Percentiles rank a stretch among this genome's conserved stretches.
Conservation (phyloP, 2,888 invertebrate species). For the Standfussiana lucernea region DNA sequence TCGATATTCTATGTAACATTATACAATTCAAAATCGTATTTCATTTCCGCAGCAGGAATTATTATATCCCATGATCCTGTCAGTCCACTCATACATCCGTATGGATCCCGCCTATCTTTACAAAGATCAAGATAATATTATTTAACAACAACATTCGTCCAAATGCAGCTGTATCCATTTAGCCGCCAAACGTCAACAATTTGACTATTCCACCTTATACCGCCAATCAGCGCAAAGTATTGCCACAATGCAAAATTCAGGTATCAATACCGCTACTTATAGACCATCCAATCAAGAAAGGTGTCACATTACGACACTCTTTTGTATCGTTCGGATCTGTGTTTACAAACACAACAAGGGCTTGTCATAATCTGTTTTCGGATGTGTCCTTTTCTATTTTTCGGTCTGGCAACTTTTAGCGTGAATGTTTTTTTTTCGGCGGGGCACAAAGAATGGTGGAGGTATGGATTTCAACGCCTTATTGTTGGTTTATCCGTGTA, state of each 20-base stretch:
- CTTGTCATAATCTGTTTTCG: slow-evolving; percentile 90
- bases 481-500: slow-evolving; percentile 86
- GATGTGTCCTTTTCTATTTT: slow-evolving; percentile 86
- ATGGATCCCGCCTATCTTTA: slow-evolving; percentile 51
- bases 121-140: slow-evolving; percentile 74
- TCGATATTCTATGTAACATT: not conserved
- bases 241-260: slow-evolving; percentile 82
- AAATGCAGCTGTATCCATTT: slow-evolving; percentile 80
- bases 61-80: slow-evolving; percentile 50
- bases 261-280: slow-evolving; percentile 86
- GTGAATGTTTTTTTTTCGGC: slow-evolving; percentile 80
- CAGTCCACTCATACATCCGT: slow-evolving; percentile 77
- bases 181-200: slow-evolving; percentile 86
- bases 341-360: slow-evolving; percentile 91
- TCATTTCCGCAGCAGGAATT: slow-evolving; percentile 37
- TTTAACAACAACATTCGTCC: slow-evolving; percentile 71
- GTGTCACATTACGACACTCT: slow-evolving; percentile 87
- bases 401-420: slow-evolving; percentile 86
- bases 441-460: slow-evolving; percentile 71
- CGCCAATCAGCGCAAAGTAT: slow-evolving; percentile 79
- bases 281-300: slow-evolving; percentile 85
- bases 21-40: slow-evolving; percentile 23
- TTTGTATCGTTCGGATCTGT: slow-evolving; percentile 81
- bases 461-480: slow-evolving; percentile 90
- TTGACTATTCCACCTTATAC: slow-evolving; percentile 81